Conservation (phyloP, 2,888 invertebrate species). For the Morpho achilles region DNA sequence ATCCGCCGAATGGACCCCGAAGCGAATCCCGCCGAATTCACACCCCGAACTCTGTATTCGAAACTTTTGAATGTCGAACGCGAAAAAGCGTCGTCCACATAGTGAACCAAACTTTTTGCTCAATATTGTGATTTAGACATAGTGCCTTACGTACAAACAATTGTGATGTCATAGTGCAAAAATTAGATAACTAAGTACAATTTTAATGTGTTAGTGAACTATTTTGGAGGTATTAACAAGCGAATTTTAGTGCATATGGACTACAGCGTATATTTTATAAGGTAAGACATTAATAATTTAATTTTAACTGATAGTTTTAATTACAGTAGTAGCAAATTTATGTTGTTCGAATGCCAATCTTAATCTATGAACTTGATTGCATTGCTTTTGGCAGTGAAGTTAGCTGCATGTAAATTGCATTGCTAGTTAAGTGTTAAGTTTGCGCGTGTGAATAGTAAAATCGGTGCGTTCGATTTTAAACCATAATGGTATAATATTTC, state of each 20-base stretch:
- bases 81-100: constrained; percentile 50
- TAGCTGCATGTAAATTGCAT: constrained; percentile 53
- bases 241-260: constrained; percentile 50
- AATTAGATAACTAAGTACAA: constrained; percentile 43
- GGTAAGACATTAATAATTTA: constrained; percentile 45
- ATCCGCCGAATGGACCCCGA: constrained; percentile 57
- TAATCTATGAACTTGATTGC: constrained; percentile 78
- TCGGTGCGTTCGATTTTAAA: constrained; percentile 28
- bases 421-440: constrained; percentile 53
- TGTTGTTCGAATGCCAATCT: constrained; percentile 61
- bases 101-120: constrained; percentile 66
- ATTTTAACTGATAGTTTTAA: constrained; percentile 29
- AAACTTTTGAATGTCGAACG: constrained; percentile 54
- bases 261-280: constrained; percentile 46
- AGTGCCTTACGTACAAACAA: constrained; percentile 71
- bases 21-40: constrained; percentile 47
- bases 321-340: constrained; percentile 37
- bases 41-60: constrained; percentile 41
- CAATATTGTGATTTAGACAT: constrained; percentile 65
- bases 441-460: constrained; percentile 41
- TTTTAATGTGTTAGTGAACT: constrained; percentile 54
- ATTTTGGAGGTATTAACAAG: constrained; percentile 28
- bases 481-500: constrained; percentile 28
- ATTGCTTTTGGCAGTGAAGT: constrained; percentile 47
- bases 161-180: constrained; percentile 76